Percentiles rank a stretch among this genome's conserved stretches.
Evolutionary conservation across 2,888 invertebrate genomes (phyloP).

Genomic region (Diaphora mendica): DNA sequence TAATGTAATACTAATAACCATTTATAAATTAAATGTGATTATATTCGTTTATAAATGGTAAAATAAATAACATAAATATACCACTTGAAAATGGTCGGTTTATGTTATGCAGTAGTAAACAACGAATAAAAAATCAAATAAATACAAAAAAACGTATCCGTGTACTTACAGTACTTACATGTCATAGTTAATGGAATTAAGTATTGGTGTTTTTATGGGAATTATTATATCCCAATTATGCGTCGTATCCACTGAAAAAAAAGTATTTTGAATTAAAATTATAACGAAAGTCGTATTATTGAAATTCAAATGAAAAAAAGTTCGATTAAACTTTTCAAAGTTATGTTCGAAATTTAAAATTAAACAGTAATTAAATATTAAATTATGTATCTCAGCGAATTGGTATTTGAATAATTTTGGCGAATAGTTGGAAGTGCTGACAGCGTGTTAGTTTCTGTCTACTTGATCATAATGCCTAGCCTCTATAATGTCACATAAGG

Average conservation of each 20-base stretch:
- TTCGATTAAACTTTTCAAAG: not conserved
- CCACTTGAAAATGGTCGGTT: conserved; percentile 57
- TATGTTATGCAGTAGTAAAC: conserved; percentile 76
- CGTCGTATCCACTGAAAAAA: conserved; percentile 77
- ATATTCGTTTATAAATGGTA: conserved; percentile 66
- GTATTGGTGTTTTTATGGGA: conserved; percentile 74
- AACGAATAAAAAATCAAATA: conserved; percentile 81
- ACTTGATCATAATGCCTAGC: conserved; percentile 71
- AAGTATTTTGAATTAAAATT: conserved; percentile 16
- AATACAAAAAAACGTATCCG: conserved; percentile 78
- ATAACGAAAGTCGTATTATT: not conserved
- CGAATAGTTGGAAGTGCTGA: conserved; percentile 51
- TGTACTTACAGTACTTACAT: conserved; percentile 77
- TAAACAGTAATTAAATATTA: not conserved
- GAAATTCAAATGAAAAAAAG: not conserved
- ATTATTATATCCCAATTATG: conserved; percentile 53
- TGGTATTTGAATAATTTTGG: conserved; percentile 20
- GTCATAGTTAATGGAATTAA: conserved; percentile 77
- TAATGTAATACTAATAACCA: conserved; percentile 76
- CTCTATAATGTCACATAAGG: conserved; percentile 77
- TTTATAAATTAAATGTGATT: conserved; percentile 52
- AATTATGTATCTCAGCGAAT: not conserved
- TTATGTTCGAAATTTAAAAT: conserved; percentile 4
- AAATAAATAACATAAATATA: conserved; percentile 61
- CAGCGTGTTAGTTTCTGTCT: conserved; percentile 75